Base-by-base conservation (phyloP, 2,888 invertebrate species). In the Neria commutata region DNA sequence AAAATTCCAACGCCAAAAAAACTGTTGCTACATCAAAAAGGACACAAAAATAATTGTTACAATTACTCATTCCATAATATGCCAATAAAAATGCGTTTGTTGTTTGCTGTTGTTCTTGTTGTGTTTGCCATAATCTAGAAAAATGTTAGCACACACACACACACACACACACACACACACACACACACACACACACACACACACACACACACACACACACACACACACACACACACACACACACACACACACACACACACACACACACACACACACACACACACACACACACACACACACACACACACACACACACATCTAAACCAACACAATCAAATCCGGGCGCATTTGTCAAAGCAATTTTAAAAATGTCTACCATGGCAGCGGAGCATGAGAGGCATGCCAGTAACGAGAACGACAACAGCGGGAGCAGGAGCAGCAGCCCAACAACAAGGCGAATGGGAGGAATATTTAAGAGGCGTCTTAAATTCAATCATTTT, bases 181-280 rank as follows among this genome's bases (percentile, higher is more conserved):
- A n/a, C n/a, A n/a, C n/a, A n/a, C n/a, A n/a, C n/a, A n/a, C n/a
- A n/a, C n/a, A n/a, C n/a, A n/a, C n/a, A n/a, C n/a, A n/a, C n/a
- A n/a, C n/a, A n/a, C n/a, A n/a, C n/a, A n/a, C n/a, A n/a, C n/a
- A n/a, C n/a, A n/a, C n/a, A n/a, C n/a, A n/a, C n/a, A n/a, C n/a
- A n/a, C n/a, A n/a, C n/a, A n/a, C n/a, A n/a, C n/a, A n/a, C n/a
- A n/a, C n/a, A n/a, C n/a, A n/a, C n/a, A n/a, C n/a, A n/a, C n/a
- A n/a, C 65, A 61, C 64, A 62, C 67, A 50, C 60, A 29, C 50
- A 60, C 67, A 47, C 56, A 62, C 65, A 61, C 62, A 71, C 67
- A 67, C 70, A 64, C 68, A 66, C 67, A 66, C 70, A 70, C 68
- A 72, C 66, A 68, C 67, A 69, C 66, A 60, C 65, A 57, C 56